phyloP scores from a whole-genome alignment of 92 coral and sea anemone genomes.

The Plumapathes pennacea region DNA sequence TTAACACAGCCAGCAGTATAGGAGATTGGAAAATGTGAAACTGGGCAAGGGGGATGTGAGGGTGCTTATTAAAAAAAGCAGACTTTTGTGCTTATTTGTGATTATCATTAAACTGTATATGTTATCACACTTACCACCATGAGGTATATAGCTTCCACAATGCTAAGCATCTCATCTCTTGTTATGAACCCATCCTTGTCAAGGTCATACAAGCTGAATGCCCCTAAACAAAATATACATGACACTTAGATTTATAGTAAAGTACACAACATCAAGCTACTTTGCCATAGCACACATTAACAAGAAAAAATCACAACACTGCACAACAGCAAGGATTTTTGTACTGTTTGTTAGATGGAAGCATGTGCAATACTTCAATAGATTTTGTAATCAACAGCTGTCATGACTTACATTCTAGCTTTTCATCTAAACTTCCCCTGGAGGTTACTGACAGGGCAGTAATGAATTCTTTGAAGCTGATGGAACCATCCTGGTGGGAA shows the following conservation, averaged over 20 bases:
- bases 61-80: not conserved
- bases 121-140: constrained; percentile 79
- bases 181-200: constrained; percentile 95
- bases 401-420: constrained; percentile 87
- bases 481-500: constrained; percentile 87
- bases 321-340: no score
- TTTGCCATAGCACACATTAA: not conserved
- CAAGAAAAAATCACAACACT: no score
- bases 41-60: not conserved
- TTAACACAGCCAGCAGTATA: not conserved
- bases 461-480: constrained; percentile 92
- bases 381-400: no score
- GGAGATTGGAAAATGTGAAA: not conserved
- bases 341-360: no score
- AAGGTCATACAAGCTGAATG: constrained; percentile 89
- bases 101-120: not conserved
- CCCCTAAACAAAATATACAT: constrained; percentile 58
- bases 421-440: constrained; percentile 98
- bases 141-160: constrained; percentile 81
- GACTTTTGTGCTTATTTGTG: not conserved
- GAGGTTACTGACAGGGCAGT: constrained; percentile 97
- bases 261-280: not conserved
- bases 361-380: no score
- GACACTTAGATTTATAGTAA: not conserved
- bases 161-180: constrained; percentile 90